These are phyloP conservation scores for Gadopsis marmoratus DNA, from an alignment of 2,797 vertebrate genomes.

Conservation along the genomic window DNA sequence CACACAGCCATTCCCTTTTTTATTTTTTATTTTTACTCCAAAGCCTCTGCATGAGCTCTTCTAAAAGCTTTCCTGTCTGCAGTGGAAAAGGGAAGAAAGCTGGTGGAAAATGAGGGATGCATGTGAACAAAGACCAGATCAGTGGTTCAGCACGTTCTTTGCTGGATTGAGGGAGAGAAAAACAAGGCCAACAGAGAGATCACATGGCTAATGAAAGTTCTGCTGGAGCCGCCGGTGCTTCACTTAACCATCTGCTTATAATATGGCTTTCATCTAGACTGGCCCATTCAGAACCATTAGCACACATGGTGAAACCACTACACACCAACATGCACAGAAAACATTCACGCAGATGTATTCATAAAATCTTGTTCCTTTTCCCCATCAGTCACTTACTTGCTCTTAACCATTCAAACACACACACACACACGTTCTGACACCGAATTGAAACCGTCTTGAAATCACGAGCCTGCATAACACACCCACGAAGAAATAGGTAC, in stretches of 20 bases:
- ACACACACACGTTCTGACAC: conserved; percentile 23
- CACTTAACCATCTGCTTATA: conserved; percentile 49
- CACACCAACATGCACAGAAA: conserved; percentile 7
- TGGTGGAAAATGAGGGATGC: conserved; percentile 22
- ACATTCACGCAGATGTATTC: conserved; percentile 1
- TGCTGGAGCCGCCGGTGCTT: conserved; percentile 23
- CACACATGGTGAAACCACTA: not conserved
- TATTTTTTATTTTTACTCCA: conserved; percentile 1
- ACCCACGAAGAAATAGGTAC: conserved; percentile 39
- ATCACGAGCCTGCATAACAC: conserved; percentile 38
- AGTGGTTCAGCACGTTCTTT: conserved; percentile 25
- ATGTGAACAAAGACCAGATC: conserved; percentile 39
- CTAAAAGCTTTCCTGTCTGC: conserved; percentile 30
- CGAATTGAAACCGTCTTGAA: conserved; percentile 50
- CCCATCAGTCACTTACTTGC: conserved; percentile 18
- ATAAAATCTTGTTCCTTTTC: conserved; percentile 7
- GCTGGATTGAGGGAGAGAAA: conserved; percentile 22
- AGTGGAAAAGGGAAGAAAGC: conserved; percentile 21
- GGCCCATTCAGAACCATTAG: conserved; percentile 39
- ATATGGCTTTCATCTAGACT: conserved; percentile 42
- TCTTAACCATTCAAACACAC: conserved; percentile 9
- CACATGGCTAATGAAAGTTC: conserved; percentile 55
- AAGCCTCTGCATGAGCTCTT: conserved; percentile 1
- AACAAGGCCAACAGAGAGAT: conserved; percentile 48
- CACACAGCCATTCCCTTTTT: not conserved